Percentiles rank a stretch among this genome's conserved stretches.
phyloP scores from a whole-genome alignment of 2,797 vertebrate species.

The Gadopsis marmoratus region DNA sequence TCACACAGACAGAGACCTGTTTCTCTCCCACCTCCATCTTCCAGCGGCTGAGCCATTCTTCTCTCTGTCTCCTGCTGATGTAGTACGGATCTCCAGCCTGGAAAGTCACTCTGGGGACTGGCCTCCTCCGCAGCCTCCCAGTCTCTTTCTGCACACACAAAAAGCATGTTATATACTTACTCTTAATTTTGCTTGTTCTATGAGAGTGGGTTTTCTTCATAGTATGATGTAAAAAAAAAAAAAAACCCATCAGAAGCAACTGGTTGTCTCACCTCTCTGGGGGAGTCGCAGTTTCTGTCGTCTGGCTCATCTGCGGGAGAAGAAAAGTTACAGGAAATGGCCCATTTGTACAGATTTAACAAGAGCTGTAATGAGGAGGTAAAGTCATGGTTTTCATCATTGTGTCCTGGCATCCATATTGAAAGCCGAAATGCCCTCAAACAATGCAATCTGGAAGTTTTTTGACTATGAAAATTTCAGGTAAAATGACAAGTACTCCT shows the following conservation, averaged over 20 bases:
- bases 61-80: constrained; percentile 94
- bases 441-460: constrained; percentile 46
- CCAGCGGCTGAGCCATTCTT: constrained; percentile 94
- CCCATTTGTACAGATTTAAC: constrained; percentile 72
- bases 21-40: constrained; percentile 91
- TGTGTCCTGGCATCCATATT: constrained; percentile 39
- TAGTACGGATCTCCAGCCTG: constrained; percentile 97
- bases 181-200: constrained; percentile 13
- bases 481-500: constrained; percentile 9
- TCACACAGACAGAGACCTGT: constrained; percentile 63
- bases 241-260: not conserved
- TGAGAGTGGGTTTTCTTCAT: constrained; percentile 14
- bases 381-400: constrained; percentile 68
- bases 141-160: constrained; percentile 84
- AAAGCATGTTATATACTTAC: constrained; percentile 15
- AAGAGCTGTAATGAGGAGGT: constrained; percentile 59
- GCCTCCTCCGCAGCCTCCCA: constrained; percentile 91
- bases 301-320: constrained; percentile 80
- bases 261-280: constrained; percentile 79
- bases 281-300: constrained; percentile 83
- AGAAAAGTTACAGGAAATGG: constrained; percentile 69
- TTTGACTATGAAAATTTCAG: constrained; percentile 20
- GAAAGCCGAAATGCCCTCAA: constrained; percentile 37
- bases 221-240: constrained; percentile 3
- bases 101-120: constrained; percentile 93